Percentiles rank a stretch among this genome's conserved stretches.
phyloP scores from a whole-genome alignment of 2,113 vertebrate genomes.

The Hepsetus odoe region DNA sequence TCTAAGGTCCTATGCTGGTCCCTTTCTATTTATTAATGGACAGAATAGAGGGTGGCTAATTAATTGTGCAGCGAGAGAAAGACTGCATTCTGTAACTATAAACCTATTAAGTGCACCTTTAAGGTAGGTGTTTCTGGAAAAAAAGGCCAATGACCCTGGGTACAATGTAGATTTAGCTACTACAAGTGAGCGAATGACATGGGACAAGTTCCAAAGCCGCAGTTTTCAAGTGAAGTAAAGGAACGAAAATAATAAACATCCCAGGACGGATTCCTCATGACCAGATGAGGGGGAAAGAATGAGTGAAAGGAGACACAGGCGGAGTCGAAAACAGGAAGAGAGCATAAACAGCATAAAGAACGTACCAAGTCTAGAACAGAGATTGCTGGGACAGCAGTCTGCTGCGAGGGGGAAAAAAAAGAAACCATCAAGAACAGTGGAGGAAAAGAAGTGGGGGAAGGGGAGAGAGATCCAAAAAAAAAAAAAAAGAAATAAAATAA shows the following conservation, averaged over 20 bases:
- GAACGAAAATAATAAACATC: constrained; percentile 24
- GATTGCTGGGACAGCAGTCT: constrained; percentile 99
- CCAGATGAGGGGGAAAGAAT: constrained; percentile 60
- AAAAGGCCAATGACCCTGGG: background rate
- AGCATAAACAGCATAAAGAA: constrained; percentile 79
- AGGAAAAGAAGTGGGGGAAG: constrained; percentile 60
- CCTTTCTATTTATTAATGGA: background rate
- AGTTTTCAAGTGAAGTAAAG: constrained; percentile 27
- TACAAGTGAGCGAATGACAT: too few species aligned
- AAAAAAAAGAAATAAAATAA: constrained; percentile 5
- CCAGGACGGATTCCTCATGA: constrained; percentile 50
- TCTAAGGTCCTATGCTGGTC: background rate
- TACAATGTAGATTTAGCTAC: too few species aligned
- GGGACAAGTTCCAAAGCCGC: constrained; percentile 40
- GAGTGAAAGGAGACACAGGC: constrained; percentile 64
- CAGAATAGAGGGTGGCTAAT: background rate
- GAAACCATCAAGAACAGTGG: constrained; percentile 60
- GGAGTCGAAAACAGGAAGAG: constrained; percentile 69
- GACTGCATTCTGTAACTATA: background rate
- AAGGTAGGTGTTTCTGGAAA: background rate
- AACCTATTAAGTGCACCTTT: background rate
- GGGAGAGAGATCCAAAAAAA: constrained; percentile 41
- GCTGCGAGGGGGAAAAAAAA: constrained; percentile 83
- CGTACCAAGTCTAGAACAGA: constrained; percentile 99
- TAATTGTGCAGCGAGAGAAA: background rate